phyloP scores from a whole-genome alignment of 2,888 invertebrate genomes.

The Polietes domitor region DNA sequence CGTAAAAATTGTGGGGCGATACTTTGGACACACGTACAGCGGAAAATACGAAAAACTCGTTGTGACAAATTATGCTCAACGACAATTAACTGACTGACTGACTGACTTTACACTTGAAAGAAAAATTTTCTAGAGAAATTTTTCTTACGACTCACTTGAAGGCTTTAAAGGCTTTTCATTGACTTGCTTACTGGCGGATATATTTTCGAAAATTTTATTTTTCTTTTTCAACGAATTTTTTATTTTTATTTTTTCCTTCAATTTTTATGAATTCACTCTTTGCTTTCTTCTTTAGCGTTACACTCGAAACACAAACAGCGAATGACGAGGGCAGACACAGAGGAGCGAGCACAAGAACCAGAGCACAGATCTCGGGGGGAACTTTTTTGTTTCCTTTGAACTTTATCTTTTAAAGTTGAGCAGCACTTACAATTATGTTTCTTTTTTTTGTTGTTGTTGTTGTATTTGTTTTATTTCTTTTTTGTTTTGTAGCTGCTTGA shows the following conservation, averaged over 20 bases:
- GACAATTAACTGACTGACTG: background rate
- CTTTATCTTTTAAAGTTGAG: conserved; percentile 30
- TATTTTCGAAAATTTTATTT: conserved; percentile 9
- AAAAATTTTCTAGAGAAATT: conserved; percentile 11
- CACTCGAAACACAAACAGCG: background rate
- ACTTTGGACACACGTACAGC: background rate
- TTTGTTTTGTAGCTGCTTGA: conserved; percentile 25
- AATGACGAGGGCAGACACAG: no score
- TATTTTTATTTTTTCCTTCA: conserved; percentile 27
- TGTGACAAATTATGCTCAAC: background rate
- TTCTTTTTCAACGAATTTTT: conserved; percentile 32
- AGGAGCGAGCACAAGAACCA: background rate
- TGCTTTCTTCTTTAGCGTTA: background rate
- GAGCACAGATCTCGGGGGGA: background rate
- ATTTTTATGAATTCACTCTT: conserved; percentile 35
- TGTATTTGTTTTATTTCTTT: background rate
- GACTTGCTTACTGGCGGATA: background rate
- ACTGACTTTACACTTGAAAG: background rate
- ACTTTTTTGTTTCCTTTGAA: conserved; percentile 16
- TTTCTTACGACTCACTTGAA: background rate
- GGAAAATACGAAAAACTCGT: conserved; percentile 17
- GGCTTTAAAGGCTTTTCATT: conserved; percentile 16
- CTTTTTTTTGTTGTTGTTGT: background rate
- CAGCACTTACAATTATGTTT: conserved; percentile 12
- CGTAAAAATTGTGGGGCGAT: conserved; percentile 68